phyloP scores from a whole-genome alignment of 2,888 invertebrate species.

The Polylopha cassiicola region DNA sequence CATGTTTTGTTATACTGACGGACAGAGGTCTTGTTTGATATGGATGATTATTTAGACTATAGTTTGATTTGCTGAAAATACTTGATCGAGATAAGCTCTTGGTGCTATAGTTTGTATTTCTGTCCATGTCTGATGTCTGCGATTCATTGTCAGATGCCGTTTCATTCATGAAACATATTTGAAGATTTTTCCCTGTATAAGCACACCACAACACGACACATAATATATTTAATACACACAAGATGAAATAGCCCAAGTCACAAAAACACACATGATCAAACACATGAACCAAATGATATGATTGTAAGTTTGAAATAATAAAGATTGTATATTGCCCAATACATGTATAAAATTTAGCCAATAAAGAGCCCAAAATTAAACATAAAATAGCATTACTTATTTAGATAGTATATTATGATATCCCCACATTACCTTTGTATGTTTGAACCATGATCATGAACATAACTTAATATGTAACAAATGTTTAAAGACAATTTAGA shows the following conservation, averaged over 20 bases:
- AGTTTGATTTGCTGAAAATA: slow-evolving; percentile 63
- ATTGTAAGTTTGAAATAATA: too few relatives aligned
- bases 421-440: too few relatives aligned
- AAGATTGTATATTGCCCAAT: too few relatives aligned
- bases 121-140: slow-evolving; percentile 85
- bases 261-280: slow-evolving; percentile 28
- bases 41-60: slow-evolving; percentile 56
- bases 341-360: too few relatives aligned
- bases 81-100: slow-evolving; percentile 63
- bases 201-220: slow-evolving; percentile 37
- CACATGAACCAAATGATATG: slow-evolving; percentile 22
- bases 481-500: too few relatives aligned
- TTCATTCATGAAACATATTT: slow-evolving; percentile 98
- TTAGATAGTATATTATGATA: background rate
- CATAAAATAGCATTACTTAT: background rate
- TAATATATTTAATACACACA: slow-evolving; percentile 14
- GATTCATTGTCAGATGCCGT: slow-evolving; percentile 90
- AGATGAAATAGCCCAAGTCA: slow-evolving; percentile 24
- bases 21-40: slow-evolving; percentile 71
- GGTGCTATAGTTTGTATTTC: slow-evolving; percentile 51
- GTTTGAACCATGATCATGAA: too few relatives aligned
- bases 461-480: too few relatives aligned
- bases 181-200: slow-evolving; percentile 89
- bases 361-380: too few relatives aligned
- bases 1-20: slow-evolving; percentile 67